Evolutionary conservation across 2,797 vertebrate species (phyloP).

Genomic region (Neoniphon sammara): DNA sequence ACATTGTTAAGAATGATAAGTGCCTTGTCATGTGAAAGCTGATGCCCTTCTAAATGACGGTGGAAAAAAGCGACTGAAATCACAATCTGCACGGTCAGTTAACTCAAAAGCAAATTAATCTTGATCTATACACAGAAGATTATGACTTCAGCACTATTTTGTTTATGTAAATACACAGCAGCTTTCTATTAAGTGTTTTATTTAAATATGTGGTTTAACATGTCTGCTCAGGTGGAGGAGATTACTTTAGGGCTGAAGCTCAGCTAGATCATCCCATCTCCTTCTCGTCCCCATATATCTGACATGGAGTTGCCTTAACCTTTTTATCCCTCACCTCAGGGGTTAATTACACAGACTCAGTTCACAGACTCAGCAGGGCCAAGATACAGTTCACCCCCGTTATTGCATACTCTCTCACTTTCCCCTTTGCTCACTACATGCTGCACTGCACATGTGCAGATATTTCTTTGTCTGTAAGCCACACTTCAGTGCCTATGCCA

Average conservation of each 20-base stretch:
- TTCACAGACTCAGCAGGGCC: constrained; percentile 41
- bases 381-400: constrained; percentile 32
- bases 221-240: constrained; percentile 1
- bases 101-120: not conserved
- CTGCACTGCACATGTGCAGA: constrained; percentile 18
- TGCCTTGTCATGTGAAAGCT: constrained; percentile 55
- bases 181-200: not conserved
- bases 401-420: constrained; percentile 19
- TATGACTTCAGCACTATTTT: not conserved
- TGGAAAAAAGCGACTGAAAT: not conserved
- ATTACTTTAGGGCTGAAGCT: constrained; percentile 4
- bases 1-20: constrained; percentile 62
- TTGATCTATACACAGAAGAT: not conserved
- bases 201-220: constrained; percentile 7
- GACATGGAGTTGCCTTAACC: constrained; percentile 39
- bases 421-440: constrained; percentile 7
- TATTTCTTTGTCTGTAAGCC: constrained; percentile 35
- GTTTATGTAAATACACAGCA: not conserved
- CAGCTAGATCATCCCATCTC: constrained; percentile 23
- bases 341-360: constrained; percentile 74
- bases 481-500: not conserved
- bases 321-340: constrained; percentile 51
- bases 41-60: constrained; percentile 31
- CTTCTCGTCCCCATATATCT: constrained; percentile 51
- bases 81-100: not conserved